Conservation (phyloP, 2,888 invertebrate genomes). For the Patella pellucida region DNA sequence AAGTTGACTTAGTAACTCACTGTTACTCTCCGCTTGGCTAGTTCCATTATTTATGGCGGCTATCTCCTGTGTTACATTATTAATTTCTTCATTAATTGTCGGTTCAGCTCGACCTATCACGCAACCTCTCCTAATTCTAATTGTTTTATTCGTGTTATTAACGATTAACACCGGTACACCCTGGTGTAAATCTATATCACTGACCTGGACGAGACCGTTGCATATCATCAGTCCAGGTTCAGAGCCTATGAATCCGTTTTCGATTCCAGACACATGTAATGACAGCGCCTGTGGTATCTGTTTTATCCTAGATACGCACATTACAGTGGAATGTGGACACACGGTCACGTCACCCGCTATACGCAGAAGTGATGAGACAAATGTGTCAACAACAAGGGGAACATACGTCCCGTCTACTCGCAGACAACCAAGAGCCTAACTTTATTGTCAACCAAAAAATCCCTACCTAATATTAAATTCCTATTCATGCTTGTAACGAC, state of each 20-base stretch:
- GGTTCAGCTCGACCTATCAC: slow-evolving; percentile 1
- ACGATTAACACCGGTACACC: background rate
- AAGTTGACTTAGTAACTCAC: background rate
- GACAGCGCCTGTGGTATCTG: no score
- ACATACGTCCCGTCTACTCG: background rate
- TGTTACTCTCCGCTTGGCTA: background rate
- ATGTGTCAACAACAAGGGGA: background rate
- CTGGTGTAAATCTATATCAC: background rate
- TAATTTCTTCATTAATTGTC: background rate
- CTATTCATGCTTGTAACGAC: background rate
- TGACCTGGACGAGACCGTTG: background rate
- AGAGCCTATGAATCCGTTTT: background rate
- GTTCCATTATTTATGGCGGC: background rate
- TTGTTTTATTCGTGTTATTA: background rate
- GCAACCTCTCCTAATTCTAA: slow-evolving; percentile 8
- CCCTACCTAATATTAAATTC: background rate
- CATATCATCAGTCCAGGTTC: background rate
- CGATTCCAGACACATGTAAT: no score
- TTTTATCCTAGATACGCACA: no score
- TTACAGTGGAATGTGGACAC: background rate
- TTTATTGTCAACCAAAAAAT: background rate
- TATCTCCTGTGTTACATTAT: background rate
- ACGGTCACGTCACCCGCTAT: background rate
- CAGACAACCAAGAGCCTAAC: background rate
- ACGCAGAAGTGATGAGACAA: background rate